Conservation (phyloP, 2,888 invertebrate genomes). For the Lithophane ornitopus region DNA sequence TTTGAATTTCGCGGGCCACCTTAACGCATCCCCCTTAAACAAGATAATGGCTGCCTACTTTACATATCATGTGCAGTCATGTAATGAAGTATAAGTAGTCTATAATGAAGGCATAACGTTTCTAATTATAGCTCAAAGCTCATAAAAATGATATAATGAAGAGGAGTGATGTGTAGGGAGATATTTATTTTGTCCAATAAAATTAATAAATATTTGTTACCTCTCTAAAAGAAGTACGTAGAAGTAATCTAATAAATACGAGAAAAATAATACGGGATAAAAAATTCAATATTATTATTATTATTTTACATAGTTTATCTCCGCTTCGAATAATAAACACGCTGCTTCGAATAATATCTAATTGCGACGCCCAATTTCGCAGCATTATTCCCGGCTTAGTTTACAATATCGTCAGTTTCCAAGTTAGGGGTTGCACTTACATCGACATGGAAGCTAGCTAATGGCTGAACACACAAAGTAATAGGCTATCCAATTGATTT, state of each 20-base stretch:
- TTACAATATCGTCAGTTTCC: constrained; percentile 53
- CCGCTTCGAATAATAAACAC: constrained; percentile 15
- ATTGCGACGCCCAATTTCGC: constrained; percentile 50
- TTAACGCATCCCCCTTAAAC: not conserved
- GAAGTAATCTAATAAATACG: no score
- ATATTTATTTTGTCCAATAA: not conserved
- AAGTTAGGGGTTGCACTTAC: constrained; percentile 69
- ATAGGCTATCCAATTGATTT: constrained; percentile 84
- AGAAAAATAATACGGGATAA: no score
- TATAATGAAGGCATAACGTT: constrained; percentile 24
- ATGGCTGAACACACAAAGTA: constrained; percentile 83
- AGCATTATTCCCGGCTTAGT: constrained; percentile 51
- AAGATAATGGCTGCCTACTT: constrained; percentile 34
- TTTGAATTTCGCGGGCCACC: no score
- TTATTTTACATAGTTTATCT: no score
- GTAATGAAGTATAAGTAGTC: constrained; percentile 23
- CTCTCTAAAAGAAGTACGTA: no score
- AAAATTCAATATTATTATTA: not conserved
- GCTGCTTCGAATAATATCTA: constrained; percentile 25
- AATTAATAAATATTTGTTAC: not conserved
- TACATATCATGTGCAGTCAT: constrained; percentile 32
- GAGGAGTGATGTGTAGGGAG: constrained; percentile 4
- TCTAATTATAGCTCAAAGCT: constrained; percentile 16
- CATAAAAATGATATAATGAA: constrained; percentile 41
- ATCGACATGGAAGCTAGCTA: constrained; percentile 73